Conservation (phyloP, 2,888 invertebrate species). For the Philaethria dido region DNA sequence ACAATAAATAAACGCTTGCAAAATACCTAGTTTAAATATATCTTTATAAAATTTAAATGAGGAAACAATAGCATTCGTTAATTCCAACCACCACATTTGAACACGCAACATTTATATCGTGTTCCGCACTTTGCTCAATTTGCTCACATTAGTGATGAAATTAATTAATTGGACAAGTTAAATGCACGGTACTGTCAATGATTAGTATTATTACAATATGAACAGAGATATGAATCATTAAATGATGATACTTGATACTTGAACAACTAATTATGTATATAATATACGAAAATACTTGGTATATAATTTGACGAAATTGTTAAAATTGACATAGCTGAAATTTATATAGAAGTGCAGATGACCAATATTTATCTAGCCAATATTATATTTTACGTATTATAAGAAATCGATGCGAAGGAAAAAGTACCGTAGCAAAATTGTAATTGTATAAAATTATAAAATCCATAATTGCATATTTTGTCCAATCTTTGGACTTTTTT, state of each 20-base stretch:
- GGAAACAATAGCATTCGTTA: constrained; percentile 27
- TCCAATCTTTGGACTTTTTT: too few species aligned
- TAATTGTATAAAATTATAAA: too few species aligned
- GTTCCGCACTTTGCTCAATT: constrained; percentile 24
- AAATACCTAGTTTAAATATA: not conserved
- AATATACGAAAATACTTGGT: too few species aligned
- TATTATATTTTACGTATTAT: too few species aligned
- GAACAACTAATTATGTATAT: not conserved
- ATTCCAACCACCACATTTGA: constrained; percentile 20
- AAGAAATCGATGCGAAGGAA: too few species aligned
- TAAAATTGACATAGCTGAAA: too few species aligned
- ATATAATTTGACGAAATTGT: too few species aligned
- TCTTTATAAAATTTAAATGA: constrained; percentile 14
- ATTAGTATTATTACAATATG: constrained; percentile 5
- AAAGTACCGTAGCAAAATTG: too few species aligned
- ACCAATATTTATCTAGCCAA: too few species aligned
- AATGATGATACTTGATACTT: not conserved
- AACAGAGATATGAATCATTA: not conserved
- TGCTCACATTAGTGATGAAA: constrained; percentile 27
- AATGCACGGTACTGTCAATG: constrained; percentile 10
- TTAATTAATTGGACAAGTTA: constrained; percentile 29
- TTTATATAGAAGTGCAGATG: too few species aligned
- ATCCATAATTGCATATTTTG: too few species aligned
- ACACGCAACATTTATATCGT: constrained; percentile 14
- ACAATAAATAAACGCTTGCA: not conserved